These are phyloP conservation scores for Argynnis bischoffii DNA, from an alignment of 2,888 invertebrate species.

Conservation along the genomic window DNA sequence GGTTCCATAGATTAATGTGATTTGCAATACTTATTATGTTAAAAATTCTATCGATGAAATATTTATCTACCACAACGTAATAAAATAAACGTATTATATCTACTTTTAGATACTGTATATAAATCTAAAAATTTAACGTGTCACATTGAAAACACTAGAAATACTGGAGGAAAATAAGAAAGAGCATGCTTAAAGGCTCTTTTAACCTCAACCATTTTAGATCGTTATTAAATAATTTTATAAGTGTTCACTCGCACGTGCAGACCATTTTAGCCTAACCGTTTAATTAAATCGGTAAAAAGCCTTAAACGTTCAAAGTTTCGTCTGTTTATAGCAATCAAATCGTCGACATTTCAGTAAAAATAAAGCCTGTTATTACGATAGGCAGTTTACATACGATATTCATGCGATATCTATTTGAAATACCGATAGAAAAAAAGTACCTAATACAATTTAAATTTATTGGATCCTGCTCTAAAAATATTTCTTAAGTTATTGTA, in stretches of 20 bases:
- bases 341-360: conserved; percentile 14
- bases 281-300: conserved; percentile 32
- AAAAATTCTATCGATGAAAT: not conserved
- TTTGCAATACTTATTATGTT: not conserved
- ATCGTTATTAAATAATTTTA: conserved; percentile 18
- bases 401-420: no score
- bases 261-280: conserved; percentile 26
- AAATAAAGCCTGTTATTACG: no score
- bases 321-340: conserved; percentile 28
- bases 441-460: no score
- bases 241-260: conserved; percentile 16
- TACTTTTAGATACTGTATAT: no score
- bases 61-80: not conserved
- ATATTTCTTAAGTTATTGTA: no score
- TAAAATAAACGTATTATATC: not conserved
- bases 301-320: conserved; percentile 19
- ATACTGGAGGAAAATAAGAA: no score
- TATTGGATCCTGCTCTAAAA: no score
- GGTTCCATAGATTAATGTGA: not conserved
- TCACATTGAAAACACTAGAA: no score
- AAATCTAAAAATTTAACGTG: no score
- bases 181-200: not conserved
- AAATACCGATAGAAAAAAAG: no score
- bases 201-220: conserved; percentile 8
- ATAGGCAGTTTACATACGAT: no score